Evolutionary conservation across 2,113 vertebrate genomes (phyloP).

Genomic region (Salvator merianae): DNA sequence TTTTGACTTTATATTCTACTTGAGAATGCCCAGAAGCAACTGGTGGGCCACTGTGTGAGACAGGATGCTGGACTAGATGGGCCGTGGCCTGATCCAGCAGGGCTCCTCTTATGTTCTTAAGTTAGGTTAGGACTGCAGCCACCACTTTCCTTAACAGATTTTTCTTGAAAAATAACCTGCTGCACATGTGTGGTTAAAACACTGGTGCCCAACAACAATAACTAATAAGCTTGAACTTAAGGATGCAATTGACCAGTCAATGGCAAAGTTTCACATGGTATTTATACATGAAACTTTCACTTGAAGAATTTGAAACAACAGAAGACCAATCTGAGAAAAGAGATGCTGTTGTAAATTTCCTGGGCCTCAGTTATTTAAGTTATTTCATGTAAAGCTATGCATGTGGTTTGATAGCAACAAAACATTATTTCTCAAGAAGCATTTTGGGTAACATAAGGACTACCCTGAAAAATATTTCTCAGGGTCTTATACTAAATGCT

Average conservation of each 20-base stretch:
- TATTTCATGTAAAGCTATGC: background rate
- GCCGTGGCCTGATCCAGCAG: no score
- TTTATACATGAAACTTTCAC: background rate
- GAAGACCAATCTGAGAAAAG: background rate
- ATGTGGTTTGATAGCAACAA: background rate
- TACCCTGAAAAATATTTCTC: background rate
- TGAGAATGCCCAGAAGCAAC: no score
- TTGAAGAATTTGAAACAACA: background rate
- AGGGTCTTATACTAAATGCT: background rate
- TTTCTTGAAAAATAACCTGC: no score
- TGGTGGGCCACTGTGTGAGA: no score
- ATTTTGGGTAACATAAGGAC: background rate
- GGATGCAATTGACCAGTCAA: background rate
- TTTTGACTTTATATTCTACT: no score
- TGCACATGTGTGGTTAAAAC: no score
- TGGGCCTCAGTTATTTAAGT: background rate
- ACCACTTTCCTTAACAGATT: no score
- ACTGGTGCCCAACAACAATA: background rate
- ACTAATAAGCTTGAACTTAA: background rate
- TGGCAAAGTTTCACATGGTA: background rate
- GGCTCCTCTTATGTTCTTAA: no score
- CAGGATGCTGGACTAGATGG: no score
- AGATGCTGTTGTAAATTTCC: background rate
- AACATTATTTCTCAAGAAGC: background rate
- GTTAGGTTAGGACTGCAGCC: no score